These are phyloP conservation scores for Sphaerophoria taeniata DNA, from an alignment of 2,888 invertebrate species.

Conservation along the genomic window DNA sequence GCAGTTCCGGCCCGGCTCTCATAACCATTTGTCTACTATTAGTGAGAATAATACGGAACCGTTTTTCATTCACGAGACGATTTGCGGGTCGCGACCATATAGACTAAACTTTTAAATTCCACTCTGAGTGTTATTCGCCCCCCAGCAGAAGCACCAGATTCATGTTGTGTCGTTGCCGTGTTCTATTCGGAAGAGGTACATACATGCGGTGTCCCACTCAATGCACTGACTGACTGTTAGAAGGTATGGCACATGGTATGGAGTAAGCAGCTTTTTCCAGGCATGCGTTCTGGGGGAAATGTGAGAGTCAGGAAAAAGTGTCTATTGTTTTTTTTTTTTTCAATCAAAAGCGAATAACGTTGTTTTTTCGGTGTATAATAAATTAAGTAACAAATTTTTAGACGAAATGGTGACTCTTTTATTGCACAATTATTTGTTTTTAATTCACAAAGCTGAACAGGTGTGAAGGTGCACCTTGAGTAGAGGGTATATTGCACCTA, in stretches of 20 bases:
- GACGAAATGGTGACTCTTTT: not conserved
- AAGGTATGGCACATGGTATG: slow-evolving; percentile 67
- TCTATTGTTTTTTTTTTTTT: slow-evolving; percentile 24
- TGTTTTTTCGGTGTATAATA: slow-evolving; percentile 5
- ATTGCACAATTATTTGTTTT: not conserved
- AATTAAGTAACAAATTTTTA: not conserved
- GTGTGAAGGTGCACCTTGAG: slow-evolving; percentile 22
- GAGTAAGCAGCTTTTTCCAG: slow-evolving; percentile 69
- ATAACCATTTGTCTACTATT: slow-evolving; percentile 22
- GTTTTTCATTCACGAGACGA: slow-evolving; percentile 23
- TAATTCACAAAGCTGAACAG: slow-evolving; percentile 3
- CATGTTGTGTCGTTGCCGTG: slow-evolving; percentile 3
- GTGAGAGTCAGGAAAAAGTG: slow-evolving; percentile 25
- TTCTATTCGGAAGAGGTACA: slow-evolving; percentile 6
- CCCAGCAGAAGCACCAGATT: slow-evolving; percentile 24
- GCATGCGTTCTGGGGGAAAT: slow-evolving; percentile 59
- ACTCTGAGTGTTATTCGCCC: slow-evolving; percentile 72
- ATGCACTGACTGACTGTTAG: slow-evolving; percentile 39
- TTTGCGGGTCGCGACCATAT: slow-evolving; percentile 40
- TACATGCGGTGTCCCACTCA: slow-evolving; percentile 60
- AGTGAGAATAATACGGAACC: slow-evolving; percentile 32
- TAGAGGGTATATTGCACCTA: slow-evolving; percentile 40
- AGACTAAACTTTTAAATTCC: slow-evolving; percentile 55
- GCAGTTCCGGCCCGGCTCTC: slow-evolving; percentile 37
- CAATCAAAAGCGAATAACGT: not conserved